Evolutionary conservation across 2,888 invertebrate species (phyloP).

Genomic region (Ectropis crepuscularia): DNA sequence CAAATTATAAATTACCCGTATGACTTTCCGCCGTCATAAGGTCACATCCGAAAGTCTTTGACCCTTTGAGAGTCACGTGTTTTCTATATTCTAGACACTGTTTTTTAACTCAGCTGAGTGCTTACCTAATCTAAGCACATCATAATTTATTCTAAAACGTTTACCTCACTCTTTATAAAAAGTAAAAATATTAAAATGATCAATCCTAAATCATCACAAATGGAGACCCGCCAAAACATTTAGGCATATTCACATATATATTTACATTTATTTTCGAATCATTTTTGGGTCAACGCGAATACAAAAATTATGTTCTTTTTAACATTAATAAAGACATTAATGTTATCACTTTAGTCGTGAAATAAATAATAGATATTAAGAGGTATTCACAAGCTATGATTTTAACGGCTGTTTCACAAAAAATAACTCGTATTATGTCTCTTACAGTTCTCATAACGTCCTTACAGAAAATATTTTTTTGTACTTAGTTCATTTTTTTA

Average conservation of each 20-base stretch:
- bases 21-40: neutral
- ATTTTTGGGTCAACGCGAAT: conserved; percentile 40
- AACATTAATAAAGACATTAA: conserved; percentile 53
- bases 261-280: conserved; percentile 38
- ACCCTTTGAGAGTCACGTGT: neutral
- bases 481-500: too few relatives aligned
- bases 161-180: conserved; percentile 16
- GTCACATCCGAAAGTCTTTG: neutral
- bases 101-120: conserved; percentile 7
- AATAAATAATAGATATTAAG: conserved; percentile 25
- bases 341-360: conserved; percentile 48
- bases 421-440: too few relatives aligned
- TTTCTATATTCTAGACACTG: neutral
- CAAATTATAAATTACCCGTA: too few relatives aligned
- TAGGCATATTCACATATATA: conserved; percentile 30
- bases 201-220: conserved; percentile 20
- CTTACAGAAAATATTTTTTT: too few relatives aligned
- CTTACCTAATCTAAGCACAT: conserved; percentile 11
- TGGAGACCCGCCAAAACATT: conserved; percentile 21
- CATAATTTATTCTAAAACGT: conserved; percentile 18
- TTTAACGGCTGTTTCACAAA: too few relatives aligned
- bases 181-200: conserved; percentile 19
- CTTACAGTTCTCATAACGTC: too few relatives aligned
- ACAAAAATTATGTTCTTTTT: conserved; percentile 38
- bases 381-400: conserved; percentile 1